Percentiles rank a stretch among this genome's conserved stretches.
Evolutionary conservation across 2,797 vertebrate species (phyloP).

Genomic region (Enteromius trimaculatus): DNA sequence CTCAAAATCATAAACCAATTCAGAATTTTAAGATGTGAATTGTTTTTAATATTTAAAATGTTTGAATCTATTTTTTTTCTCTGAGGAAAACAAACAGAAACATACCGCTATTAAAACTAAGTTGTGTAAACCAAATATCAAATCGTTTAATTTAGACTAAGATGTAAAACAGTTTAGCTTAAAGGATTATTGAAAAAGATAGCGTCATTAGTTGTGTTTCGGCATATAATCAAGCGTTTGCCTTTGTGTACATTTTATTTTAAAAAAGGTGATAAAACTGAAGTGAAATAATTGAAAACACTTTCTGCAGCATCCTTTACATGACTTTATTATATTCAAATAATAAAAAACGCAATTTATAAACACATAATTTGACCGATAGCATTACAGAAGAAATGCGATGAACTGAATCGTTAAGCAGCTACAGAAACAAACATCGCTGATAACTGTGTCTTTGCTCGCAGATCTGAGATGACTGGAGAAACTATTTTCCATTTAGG

Average conservation of each 20-base stretch:
- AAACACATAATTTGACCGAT: neutral
- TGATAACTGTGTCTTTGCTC: neutral
- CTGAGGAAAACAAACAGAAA: neutral
- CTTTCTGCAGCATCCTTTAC: neutral
- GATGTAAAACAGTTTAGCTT: neutral
- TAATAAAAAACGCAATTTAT: neutral
- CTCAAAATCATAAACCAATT: neutral
- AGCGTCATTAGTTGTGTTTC: too few relatives aligned
- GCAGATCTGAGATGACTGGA: neutral
- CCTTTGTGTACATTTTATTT: too few relatives aligned
- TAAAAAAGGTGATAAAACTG: neutral
- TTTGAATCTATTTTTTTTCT: neutral
- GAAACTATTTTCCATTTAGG: neutral
- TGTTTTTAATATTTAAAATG: too few relatives aligned
- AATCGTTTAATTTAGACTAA: too few relatives aligned
- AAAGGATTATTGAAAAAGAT: too few relatives aligned
- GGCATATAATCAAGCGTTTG: too few relatives aligned
- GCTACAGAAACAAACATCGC: neutral
- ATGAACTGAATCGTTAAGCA: neutral
- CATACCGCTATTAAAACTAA: neutral
- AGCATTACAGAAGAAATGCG: neutral
- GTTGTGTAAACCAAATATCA: too few relatives aligned
- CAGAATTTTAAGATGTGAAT: too few relatives aligned
- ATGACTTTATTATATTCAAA: slow-evolving; percentile 22
- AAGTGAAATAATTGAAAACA: neutral